A percentile compares a stretch with the other conserved stretches of the same genome.
phyloP scores from a whole-genome alignment of 2,797 vertebrate species.

The Onychomys leucogaster region DNA sequence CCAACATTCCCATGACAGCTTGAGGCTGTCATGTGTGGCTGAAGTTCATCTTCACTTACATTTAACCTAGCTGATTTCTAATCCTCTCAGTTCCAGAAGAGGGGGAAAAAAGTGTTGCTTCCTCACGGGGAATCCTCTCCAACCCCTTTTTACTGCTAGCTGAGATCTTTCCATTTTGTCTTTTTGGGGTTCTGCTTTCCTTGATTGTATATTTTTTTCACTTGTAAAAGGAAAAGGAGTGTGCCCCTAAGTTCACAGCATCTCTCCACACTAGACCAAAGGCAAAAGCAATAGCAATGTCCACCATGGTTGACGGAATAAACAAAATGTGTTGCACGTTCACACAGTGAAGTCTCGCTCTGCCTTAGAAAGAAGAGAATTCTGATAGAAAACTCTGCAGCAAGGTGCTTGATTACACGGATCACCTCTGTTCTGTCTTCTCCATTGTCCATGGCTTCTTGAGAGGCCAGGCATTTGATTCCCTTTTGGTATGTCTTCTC shows the following conservation, averaged over 20 bases:
- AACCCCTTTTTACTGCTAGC: not conserved
- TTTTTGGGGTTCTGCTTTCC: not conserved
- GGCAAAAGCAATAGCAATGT: not conserved
- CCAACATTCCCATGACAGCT: not conserved
- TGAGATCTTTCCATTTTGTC: not conserved
- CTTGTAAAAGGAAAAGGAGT: not conserved
- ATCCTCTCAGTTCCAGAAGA: not conserved
- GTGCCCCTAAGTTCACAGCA: not conserved
- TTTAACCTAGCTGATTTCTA: not conserved
- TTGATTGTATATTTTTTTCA: not conserved
- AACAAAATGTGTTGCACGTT: accelerated
- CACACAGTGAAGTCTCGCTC: not conserved
- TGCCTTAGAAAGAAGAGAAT: not conserved
- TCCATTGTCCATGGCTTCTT: not conserved
- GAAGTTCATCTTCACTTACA: not conserved
- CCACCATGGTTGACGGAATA: not conserved
- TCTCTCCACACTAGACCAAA: not conserved
- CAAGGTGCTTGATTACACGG: not conserved
- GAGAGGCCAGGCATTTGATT: not conserved
- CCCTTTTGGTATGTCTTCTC: not conserved
- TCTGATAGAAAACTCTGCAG: not conserved
- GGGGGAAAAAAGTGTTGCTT: not conserved
- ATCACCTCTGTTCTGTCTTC: not conserved
- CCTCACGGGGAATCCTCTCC: not conserved
- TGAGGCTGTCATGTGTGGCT: not conserved